phyloP scores from a whole-genome alignment of 2,888 invertebrate genomes.

The Ormyrus labotus region DNA sequence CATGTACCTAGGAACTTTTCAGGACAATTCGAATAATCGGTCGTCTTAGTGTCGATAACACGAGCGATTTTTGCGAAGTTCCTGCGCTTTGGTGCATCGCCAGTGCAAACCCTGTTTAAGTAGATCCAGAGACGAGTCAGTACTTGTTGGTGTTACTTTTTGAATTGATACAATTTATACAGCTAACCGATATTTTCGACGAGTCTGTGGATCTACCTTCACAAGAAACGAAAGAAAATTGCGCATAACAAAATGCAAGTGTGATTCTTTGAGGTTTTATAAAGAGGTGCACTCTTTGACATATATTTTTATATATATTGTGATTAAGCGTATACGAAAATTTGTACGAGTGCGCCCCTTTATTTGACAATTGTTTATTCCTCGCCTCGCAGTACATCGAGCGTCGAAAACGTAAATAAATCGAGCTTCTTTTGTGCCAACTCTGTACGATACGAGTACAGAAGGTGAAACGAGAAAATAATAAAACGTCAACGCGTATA shows the following conservation, averaged over 20 bases:
- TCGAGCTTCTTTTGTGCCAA: constrained; percentile 61
- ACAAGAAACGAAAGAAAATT: neutral
- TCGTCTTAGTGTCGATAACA: constrained; percentile 19
- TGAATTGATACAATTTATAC: too few relatives aligned
- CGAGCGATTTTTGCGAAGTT: constrained; percentile 24
- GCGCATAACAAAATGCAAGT: neutral
- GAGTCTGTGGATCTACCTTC: constrained; percentile 18
- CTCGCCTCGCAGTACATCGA: neutral
- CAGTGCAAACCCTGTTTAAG: constrained; percentile 9
- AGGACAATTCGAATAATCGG: constrained; percentile 56
- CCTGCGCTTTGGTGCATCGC: constrained; percentile 36
- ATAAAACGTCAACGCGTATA: constrained; percentile 39
- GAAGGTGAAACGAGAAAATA: constrained; percentile 32
- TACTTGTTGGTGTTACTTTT: too few relatives aligned
- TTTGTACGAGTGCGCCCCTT: constrained; percentile 5
- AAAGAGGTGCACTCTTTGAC: neutral
- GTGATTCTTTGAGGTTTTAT: neutral
- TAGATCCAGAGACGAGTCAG: constrained; percentile 11
- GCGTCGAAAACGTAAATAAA: constrained; percentile 7
- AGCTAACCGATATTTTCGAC: neutral
- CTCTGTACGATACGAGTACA: constrained; percentile 59
- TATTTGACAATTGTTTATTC: neutral
- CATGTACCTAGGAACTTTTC: constrained; percentile 65
- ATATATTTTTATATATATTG: neutral
- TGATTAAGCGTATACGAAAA: constrained; percentile 25